Conservation (phyloP, 2,113 vertebrate genomes). For the Crypturellus undulatus region DNA sequence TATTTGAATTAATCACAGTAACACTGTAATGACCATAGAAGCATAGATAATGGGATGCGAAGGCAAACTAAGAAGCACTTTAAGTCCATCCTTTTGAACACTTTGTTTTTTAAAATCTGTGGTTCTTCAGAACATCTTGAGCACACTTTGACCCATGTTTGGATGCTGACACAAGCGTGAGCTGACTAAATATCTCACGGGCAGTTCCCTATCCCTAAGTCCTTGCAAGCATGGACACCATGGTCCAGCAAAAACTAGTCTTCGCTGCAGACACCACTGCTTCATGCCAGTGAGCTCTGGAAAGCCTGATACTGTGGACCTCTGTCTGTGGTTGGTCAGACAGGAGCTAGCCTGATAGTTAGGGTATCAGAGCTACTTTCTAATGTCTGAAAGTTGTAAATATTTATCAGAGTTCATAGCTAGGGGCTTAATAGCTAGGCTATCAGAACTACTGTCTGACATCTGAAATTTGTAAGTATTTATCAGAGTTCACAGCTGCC, state of each 20-base stretch:
- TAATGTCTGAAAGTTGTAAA: not conserved
- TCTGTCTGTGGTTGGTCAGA: not conserved
- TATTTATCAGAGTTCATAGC: not conserved
- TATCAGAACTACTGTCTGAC: not conserved
- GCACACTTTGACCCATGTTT: not conserved
- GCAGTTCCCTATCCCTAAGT: not conserved
- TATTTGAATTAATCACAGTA: not conserved
- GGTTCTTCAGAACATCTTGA: rapidly evolving
- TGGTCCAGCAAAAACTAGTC: not conserved
- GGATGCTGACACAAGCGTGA: not conserved
- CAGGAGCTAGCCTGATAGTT: too few relatives aligned
- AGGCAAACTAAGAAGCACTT: not conserved
- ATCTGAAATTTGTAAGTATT: not conserved
- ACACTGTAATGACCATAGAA: not conserved
- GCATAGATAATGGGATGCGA: not conserved
- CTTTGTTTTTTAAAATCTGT: not conserved
- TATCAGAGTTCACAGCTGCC: not conserved
- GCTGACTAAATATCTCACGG: not conserved
- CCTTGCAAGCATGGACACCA: rapidly evolving
- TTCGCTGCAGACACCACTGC: not conserved
- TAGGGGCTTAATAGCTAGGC: not conserved
- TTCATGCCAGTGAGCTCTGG: not conserved
- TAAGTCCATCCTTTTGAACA: rapidly evolving
- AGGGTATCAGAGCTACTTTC: not conserved
- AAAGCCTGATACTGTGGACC: not conserved